These are phyloP conservation scores for Sympetrum striolatum DNA, from an alignment of 2,888 invertebrate species.

Conservation along the genomic window DNA sequence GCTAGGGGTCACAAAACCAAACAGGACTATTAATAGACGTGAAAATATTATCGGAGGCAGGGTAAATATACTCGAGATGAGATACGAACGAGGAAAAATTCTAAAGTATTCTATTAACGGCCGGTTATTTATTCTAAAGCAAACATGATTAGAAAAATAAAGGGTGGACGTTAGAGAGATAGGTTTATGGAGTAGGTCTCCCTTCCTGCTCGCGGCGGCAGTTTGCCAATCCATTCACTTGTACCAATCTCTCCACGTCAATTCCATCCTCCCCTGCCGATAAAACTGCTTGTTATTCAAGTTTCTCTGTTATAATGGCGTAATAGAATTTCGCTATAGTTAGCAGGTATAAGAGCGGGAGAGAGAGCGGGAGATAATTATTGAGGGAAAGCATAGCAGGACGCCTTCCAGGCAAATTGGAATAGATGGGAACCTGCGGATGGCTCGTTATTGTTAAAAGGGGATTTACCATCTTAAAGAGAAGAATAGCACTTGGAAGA, in stretches of 20 bases:
- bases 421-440: neutral
- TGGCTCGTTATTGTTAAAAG: neutral
- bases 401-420: neutral
- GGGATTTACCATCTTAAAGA: neutral
- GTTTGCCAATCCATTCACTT: neutral
- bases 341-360: neutral
- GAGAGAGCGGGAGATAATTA: neutral
- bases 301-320: neutral
- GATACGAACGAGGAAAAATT: too few relatives aligned
- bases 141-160: too few relatives aligned
- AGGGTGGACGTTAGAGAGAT: too few relatives aligned
- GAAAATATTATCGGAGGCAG: too few relatives aligned
- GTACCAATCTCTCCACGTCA: neutral
- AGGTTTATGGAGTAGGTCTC: too few relatives aligned
- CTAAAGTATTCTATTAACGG: too few relatives aligned
- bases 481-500: neutral
- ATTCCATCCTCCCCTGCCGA: neutral
- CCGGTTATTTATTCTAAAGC: too few relatives aligned
- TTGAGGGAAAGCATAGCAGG: neutral
- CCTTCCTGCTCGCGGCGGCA: neutral
- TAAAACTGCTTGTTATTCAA: conserved; percentile 4
- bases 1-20: too few relatives aligned
- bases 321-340: conserved; percentile 25
- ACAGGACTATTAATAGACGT: too few relatives aligned
- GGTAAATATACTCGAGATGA: too few relatives aligned